Evolutionary conservation across 30 jellyfish, hydroid and myxozoan species (phyloP).

Genomic region (Catostylus mosaicus): DNA sequence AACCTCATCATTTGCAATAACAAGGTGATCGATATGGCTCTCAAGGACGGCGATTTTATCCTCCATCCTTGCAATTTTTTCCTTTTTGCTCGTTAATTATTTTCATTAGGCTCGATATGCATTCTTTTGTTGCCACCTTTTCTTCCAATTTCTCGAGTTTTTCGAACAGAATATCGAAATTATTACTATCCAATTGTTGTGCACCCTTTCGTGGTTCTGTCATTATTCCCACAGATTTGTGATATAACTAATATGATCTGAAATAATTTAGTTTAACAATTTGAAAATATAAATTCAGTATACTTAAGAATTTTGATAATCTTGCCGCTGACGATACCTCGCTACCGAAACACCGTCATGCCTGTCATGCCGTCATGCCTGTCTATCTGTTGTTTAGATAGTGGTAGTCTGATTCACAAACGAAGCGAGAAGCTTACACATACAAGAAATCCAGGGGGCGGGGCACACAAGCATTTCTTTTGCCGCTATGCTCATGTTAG

Average conservation of each 20-base stretch:
- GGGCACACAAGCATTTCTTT: too few relatives aligned
- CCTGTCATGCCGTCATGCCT: too few relatives aligned
- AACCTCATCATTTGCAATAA: not conserved
- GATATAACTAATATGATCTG: not conserved
- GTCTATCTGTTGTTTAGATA: too few relatives aligned
- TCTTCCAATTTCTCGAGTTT: slow-evolving; percentile 28
- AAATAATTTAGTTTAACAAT: not conserved
- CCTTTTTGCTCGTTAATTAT: slow-evolving; percentile 7
- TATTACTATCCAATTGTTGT: not conserved
- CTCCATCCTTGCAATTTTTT: slow-evolving; percentile 12
- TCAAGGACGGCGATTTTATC: slow-evolving; percentile 43
- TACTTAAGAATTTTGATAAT: not conserved
- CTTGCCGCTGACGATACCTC: not conserved
- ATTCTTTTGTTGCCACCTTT: slow-evolving; percentile 26
- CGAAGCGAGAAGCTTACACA: too few relatives aligned
- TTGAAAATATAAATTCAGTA: not conserved
- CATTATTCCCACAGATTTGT: not conserved
- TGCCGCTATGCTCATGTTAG: too few relatives aligned
- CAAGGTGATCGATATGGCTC: slow-evolving; percentile 24
- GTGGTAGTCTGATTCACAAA: too few relatives aligned
- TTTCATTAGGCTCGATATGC: not conserved
- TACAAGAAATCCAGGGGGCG: too few relatives aligned
- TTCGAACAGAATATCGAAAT: slow-evolving; percentile 4
- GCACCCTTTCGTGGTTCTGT: slow-evolving; percentile 3
- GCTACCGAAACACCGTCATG: not conserved